Evolutionary conservation across 2,113 vertebrate species (phyloP).

Genomic region (Siphamia tubifer): DNA sequence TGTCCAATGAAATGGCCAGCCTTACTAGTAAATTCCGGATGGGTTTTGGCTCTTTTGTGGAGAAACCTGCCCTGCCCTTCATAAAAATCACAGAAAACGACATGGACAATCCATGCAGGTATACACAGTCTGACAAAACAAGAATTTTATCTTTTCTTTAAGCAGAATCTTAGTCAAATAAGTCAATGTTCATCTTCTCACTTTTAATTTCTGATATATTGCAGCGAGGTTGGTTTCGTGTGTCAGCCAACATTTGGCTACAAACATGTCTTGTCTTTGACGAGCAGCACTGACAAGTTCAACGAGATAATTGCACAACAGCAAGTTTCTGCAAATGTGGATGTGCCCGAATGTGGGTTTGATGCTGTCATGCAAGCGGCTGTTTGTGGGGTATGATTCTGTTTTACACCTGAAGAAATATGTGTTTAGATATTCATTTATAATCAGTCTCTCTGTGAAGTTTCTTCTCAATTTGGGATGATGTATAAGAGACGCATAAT

Average conservation of each 20-base stretch:
- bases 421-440: not conserved
- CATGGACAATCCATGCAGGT: slow-evolving; percentile 93
- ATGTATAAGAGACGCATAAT: not conserved
- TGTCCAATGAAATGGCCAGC: slow-evolving; percentile 93
- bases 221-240: slow-evolving; percentile 70
- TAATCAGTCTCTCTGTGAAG: not conserved
- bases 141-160: no score
- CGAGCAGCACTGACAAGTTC: slow-evolving; percentile 88
- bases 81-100: slow-evolving; percentile 88
- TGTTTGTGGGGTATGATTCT: slow-evolving; percentile 90
- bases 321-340: slow-evolving; percentile 89
- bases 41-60: slow-evolving; percentile 97
- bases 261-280: slow-evolving; percentile 90
- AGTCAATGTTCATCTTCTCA: not conserved
- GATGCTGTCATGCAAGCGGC: slow-evolving; percentile 97
- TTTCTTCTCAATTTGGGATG: not conserved
- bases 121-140: slow-evolving; percentile 29
- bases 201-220: not conserved
- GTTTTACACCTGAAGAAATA: not conserved
- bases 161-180: not conserved
- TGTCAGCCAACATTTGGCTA: slow-evolving; percentile 94
- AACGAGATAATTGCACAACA: slow-evolving; percentile 90
- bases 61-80: slow-evolving; percentile 95
- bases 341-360: slow-evolving; percentile 91
- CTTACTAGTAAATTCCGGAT: slow-evolving; percentile 96